A percentile compares a stretch with the other conserved stretches of the same genome.
Conservation (phyloP, 2,797 vertebrate species). For the Uromys caudimaculatus region DNA sequence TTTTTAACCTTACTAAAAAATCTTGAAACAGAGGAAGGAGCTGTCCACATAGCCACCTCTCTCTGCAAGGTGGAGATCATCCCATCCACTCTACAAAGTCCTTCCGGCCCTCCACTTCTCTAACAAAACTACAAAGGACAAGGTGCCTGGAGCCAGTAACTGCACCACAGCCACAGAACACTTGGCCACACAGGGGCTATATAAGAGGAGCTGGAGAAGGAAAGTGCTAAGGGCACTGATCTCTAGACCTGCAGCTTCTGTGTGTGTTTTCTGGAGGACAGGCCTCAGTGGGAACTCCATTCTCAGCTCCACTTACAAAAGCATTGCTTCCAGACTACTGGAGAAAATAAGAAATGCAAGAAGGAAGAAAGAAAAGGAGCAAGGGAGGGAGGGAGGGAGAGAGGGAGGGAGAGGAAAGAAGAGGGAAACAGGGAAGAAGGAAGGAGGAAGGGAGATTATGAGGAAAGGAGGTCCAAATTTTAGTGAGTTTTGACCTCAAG, state of each 20-base stretch:
- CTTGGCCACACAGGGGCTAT: neutral
- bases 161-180: neutral
- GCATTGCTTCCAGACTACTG: neutral
- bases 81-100: neutral
- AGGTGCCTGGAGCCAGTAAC: neutral
- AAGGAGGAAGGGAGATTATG: too few species aligned
- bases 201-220: neutral
- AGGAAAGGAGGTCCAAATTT: neutral
- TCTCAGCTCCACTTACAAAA: neutral
- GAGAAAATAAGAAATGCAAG: neutral
- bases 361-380: neutral
- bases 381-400: neutral
- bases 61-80: neutral
- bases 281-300: neutral
- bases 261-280: neutral
- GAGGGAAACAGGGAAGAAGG: too few species aligned
- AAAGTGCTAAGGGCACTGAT: neutral
- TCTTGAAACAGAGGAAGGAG: neutral
- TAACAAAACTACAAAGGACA: neutral
- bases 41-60: neutral
- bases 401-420: neutral
- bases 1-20: neutral
- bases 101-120: neutral
- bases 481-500: neutral
- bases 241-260: neutral